Percentiles rank a stretch among this genome's conserved stretches.
These are phyloP conservation scores for Aselliscus stoliczkanus DNA, from an alignment of 2,797 vertebrate species.

Conservation along the genomic window DNA sequence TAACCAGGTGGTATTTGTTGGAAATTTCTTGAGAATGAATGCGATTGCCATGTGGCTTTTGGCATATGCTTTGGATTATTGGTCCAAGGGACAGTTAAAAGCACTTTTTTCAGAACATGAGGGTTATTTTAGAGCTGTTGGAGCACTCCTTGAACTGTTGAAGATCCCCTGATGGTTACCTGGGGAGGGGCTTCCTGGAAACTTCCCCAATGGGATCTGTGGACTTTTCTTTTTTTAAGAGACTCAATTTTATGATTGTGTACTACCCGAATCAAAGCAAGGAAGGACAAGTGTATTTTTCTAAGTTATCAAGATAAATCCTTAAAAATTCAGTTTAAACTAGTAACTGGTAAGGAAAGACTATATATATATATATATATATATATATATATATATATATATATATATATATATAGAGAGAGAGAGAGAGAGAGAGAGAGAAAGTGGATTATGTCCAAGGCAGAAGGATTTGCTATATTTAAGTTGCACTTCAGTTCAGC, in stretches of 20 bases:
- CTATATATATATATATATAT: not conserved
- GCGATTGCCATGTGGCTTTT: conserved; percentile 96
- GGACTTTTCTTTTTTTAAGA: conserved; percentile 1
- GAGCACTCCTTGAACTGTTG: conserved; percentile 93
- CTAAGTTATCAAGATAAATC: conserved; percentile 67
- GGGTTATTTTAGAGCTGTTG: conserved; percentile 97
- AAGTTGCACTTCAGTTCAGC: not conserved
- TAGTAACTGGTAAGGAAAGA: conserved; percentile 52
- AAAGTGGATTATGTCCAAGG: not conserved
- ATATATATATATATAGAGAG: too few relatives aligned
- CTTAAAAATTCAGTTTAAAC: conserved; percentile 51
- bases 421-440: too few relatives aligned
- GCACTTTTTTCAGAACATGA: conserved; percentile 96
- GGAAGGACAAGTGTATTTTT: conserved; percentile 52
- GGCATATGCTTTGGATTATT: conserved; percentile 98
- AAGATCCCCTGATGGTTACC: conserved; percentile 83
- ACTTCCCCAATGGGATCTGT: conserved; percentile 7
- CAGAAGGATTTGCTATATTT: conserved; percentile 3
- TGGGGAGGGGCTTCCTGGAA: not conserved
- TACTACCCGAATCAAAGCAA: conserved; percentile 30
- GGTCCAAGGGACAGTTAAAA: conserved; percentile 97
- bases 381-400: not conserved
- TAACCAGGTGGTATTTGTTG: conserved; percentile 95
- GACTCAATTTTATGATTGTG: not conserved
- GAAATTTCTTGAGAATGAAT: conserved; percentile 97